Percentiles rank a stretch among this genome's conserved stretches.
Evolutionary conservation across 1,140 invertebrate genomes (phyloP).

Genomic region (Pseudobourletiella spinata): DNA sequence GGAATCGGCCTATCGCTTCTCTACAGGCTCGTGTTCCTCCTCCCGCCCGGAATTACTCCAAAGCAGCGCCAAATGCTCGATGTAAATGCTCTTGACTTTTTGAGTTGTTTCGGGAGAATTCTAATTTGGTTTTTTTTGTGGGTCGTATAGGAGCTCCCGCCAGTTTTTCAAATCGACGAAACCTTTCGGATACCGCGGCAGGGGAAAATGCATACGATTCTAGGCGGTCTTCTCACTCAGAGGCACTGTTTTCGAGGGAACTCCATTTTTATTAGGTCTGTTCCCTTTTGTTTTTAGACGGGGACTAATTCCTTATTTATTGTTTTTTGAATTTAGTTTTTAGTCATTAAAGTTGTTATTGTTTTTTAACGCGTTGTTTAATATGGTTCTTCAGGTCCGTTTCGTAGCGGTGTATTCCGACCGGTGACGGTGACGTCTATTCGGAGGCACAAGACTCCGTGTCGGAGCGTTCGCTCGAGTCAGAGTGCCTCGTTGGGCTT

Average conservation of each 20-base stretch:
- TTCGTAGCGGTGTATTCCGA: constrained; percentile 71
- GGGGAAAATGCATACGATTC: constrained; percentile 49
- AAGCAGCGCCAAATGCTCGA: constrained; percentile 63
- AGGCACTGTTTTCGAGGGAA: constrained; percentile 77
- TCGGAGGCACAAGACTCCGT: constrained; percentile 82
- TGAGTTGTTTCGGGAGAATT: constrained; percentile 10
- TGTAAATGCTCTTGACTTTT: background rate
- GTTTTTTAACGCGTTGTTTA: too few species aligned
- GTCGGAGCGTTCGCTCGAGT: constrained; percentile 72
- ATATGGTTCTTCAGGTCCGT: too few species aligned
- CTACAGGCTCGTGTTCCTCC: constrained; percentile 64
- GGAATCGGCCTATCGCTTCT: constrained; percentile 72
- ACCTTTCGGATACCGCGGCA: constrained; percentile 70
- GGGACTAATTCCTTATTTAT: too few species aligned
- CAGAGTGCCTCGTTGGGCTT: constrained; percentile 86
- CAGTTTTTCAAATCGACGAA: constrained; percentile 88
- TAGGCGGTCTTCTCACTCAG: constrained; percentile 70
- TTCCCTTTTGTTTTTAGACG: too few species aligned
- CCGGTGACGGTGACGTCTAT: constrained; percentile 70
- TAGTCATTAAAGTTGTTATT: too few species aligned
- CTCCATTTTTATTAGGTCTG: constrained; percentile 60
- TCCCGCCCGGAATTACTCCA: constrained; percentile 58
- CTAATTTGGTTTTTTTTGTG: background rate
- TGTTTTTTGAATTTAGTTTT: too few species aligned
- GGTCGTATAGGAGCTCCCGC: constrained; percentile 49